Conservation (phyloP, 2,797 vertebrate species). For the Pteropus rufus region DNA sequence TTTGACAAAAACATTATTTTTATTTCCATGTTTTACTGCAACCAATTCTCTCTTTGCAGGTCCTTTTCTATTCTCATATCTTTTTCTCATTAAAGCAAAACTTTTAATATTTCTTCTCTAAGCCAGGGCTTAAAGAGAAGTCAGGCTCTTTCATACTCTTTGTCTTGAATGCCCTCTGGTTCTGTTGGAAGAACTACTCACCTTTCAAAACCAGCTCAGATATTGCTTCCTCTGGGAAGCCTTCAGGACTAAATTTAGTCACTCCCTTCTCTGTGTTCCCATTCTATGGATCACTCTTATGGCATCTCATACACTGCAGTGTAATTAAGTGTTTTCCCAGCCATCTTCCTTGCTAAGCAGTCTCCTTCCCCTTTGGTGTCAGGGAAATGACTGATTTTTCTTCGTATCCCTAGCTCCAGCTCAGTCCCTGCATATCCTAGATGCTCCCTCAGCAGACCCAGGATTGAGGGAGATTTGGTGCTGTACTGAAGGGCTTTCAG, state of each 20-base stretch:
- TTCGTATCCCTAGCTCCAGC: background rate
- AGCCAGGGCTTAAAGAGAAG: background rate
- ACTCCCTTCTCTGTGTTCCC: background rate
- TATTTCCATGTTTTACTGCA: background rate
- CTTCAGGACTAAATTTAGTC: background rate
- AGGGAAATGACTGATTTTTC: background rate
- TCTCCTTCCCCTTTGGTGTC: background rate
- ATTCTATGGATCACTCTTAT: background rate
- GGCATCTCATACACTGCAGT: background rate
- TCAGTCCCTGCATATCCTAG: background rate
- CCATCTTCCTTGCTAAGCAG: background rate
- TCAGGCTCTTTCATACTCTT: background rate
- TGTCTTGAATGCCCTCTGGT: background rate
- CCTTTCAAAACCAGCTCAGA: background rate
- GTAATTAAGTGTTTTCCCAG: background rate
- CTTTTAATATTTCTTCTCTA: background rate
- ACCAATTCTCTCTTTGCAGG: background rate
- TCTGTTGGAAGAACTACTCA: background rate
- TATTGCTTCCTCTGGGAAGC: background rate
- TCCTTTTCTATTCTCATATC: background rate
- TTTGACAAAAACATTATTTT: background rate
- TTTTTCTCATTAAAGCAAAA: conserved; percentile 24
- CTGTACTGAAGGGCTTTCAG: background rate
- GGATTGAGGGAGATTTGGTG: background rate
- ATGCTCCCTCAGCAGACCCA: background rate